Percentiles rank a stretch among this genome's conserved stretches.
Conservation (phyloP, 2,113 vertebrate species). For the Ageneiosus marmoratus region DNA sequence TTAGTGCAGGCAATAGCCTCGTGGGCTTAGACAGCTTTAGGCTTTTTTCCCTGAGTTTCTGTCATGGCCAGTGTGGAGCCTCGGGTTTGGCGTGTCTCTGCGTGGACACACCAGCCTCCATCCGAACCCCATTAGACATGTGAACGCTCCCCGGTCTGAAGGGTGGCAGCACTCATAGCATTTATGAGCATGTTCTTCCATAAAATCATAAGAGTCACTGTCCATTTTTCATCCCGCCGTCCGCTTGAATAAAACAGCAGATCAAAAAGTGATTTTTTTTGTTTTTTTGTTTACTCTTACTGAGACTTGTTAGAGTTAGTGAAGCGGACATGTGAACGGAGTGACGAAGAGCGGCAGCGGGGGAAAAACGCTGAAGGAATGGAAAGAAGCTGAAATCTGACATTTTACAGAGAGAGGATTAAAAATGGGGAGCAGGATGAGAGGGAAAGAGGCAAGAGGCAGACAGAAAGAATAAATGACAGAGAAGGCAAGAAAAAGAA, state of each 20-base stretch:
- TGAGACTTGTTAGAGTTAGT: conserved; percentile 6
- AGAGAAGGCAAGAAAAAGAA: not conserved
- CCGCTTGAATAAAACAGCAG: not conserved
- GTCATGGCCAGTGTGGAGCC: conserved; percentile 30
- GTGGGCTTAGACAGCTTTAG: not conserved
- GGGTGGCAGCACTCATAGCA: conserved; percentile 7
- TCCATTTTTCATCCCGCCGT: not conserved
- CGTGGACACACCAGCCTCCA: conserved; percentile 25
- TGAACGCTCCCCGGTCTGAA: conserved; percentile 2
- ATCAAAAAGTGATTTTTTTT: not conserved
- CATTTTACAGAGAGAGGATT: conserved; percentile 17
- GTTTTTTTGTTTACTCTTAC: conserved; percentile 28
- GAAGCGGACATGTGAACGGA: conserved; percentile 8
- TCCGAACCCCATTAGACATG: conserved; percentile 20
- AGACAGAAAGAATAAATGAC: not conserved
- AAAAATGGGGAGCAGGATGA: conserved; percentile 8
- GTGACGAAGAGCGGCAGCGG: conserved; percentile 11
- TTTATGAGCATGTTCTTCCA: conserved; percentile 18
- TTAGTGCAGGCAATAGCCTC: not conserved
- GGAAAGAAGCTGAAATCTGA: conserved; percentile 38
- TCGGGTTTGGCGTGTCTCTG: conserved; percentile 29
- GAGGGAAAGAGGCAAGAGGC: conserved; percentile 7
- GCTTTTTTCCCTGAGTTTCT: not conserved
- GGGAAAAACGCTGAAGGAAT: conserved; percentile 36
- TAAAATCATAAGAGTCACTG: conserved; percentile 17